Evolutionary conservation across 2,797 vertebrate species (phyloP), one percentile per base, ranked within the genome.

Genomic region (Lacerta bilineata): DNA sequence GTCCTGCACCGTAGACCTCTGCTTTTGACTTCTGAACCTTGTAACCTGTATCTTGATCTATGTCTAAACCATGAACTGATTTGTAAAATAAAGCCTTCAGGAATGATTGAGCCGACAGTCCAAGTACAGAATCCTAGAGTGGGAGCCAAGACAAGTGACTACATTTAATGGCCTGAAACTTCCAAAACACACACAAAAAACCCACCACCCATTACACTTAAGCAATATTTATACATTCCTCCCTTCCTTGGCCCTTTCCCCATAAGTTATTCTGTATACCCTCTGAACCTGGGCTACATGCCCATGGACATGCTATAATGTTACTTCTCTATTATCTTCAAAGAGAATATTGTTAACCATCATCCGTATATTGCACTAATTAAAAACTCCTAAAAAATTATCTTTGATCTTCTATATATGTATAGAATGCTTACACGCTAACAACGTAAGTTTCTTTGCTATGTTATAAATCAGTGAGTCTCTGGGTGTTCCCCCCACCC

Each of bases 321-420:
- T 89, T 27, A 64, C 8, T 7, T 5, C 3, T 82, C 80, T 36
- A 7, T 33, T 36, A 43, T 33, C 39, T 91, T 0, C n/a, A 86
- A 75, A 84, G 33, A 50, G n/a, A 75, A 10, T 5, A 41, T 84
- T 83, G 23, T 39, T 86, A 72, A 83, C 39, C 43, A 75, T 0
- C 11, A 75, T 43, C 2, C 46, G 11, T 82, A 75, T 80, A 74
- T 88, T 91, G 91, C 75, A 18, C 59, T 88, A 88, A 25, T 18
- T 91, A 46, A 3, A 75, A 87, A 17, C 17, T 33, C 13, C 23
- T 86, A 71, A 82, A 33, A 55, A 7, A 84, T 0, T 59, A 20
- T 78, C 36, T 93, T 89, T 61, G 87, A 5, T 87, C 7, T 25
- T 55, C 76, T 85, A 87, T 80, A 11, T 85, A 80, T 7, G 75